phyloP scores from a whole-genome alignment of 2,113 vertebrate species.

The Pavo muticus region DNA sequence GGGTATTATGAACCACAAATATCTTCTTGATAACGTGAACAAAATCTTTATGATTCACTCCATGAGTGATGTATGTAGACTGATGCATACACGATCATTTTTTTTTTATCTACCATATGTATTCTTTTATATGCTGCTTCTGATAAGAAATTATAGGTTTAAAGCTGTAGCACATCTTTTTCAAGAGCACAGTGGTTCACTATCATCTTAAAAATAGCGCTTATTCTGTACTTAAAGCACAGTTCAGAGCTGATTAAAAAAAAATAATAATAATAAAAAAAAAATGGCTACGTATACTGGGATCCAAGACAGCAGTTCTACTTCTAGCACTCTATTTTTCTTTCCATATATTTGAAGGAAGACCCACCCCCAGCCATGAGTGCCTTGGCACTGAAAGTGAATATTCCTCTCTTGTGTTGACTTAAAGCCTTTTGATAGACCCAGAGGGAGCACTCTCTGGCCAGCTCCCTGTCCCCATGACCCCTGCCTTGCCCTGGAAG shows the following conservation, averaged over 20 bases:
- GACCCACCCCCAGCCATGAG: background rate
- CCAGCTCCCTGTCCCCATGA: background rate
- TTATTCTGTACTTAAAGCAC: background rate
- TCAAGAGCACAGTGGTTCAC: background rate
- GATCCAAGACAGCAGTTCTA: background rate
- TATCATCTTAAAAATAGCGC: background rate
- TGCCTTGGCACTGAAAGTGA: constrained; percentile 16
- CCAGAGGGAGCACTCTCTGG: background rate
- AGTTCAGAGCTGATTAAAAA: background rate
- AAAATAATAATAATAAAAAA: background rate
- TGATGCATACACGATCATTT: background rate
- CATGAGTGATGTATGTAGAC: background rate
- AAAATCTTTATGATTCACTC: background rate
- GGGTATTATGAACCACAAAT: background rate
- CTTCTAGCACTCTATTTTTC: constrained; percentile 4
- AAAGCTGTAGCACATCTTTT: background rate
- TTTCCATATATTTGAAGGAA: constrained; percentile 19
- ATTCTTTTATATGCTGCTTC: background rate
- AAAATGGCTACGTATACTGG: background rate
- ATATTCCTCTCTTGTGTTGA: background rate
- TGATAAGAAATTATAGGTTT: background rate
- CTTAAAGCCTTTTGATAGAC: constrained; percentile 28
- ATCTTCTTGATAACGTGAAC: background rate
- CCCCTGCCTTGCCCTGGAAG: constrained; percentile 16
- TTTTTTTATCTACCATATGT: background rate